Conservation (phyloP, 2,113 vertebrate genomes). For the Nothoprocta perdicaria region DNA sequence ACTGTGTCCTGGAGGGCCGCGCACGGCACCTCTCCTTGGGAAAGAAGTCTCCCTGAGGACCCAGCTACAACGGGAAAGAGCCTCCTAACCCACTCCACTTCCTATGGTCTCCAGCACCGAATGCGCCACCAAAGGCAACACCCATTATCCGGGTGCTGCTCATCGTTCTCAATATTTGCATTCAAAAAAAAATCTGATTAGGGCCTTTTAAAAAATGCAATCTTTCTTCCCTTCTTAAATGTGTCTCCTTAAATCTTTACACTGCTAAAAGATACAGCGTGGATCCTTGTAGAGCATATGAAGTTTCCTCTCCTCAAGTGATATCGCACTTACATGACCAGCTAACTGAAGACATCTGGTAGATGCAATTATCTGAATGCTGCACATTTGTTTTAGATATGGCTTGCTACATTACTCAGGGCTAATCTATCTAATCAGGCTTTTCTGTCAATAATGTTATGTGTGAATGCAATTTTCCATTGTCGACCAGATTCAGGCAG, state of each 20-base stretch:
- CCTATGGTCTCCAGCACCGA: background rate
- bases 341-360: conserved; percentile 33
- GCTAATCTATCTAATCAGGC: background rate
- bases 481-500: background rate
- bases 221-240: background rate
- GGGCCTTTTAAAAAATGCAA: background rate
- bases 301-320: background rate
- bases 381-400: background rate
- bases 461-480: background rate
- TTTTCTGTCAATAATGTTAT: background rate
- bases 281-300: background rate
- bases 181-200: background rate
- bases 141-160: background rate
- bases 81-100: conserved; percentile 1
- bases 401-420: background rate
- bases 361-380: background rate
- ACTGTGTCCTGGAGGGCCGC: conserved; percentile 63
- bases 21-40: conserved; percentile 56
- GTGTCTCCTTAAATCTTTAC: background rate
- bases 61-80: conserved; percentile 45
- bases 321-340: background rate
- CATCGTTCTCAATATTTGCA: background rate
- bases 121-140: background rate
- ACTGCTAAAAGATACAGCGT: background rate
- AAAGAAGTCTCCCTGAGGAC: conserved; percentile 33